phyloP scores from a whole-genome alignment of 2,113 vertebrate genomes.

The Chitala chitala region DNA sequence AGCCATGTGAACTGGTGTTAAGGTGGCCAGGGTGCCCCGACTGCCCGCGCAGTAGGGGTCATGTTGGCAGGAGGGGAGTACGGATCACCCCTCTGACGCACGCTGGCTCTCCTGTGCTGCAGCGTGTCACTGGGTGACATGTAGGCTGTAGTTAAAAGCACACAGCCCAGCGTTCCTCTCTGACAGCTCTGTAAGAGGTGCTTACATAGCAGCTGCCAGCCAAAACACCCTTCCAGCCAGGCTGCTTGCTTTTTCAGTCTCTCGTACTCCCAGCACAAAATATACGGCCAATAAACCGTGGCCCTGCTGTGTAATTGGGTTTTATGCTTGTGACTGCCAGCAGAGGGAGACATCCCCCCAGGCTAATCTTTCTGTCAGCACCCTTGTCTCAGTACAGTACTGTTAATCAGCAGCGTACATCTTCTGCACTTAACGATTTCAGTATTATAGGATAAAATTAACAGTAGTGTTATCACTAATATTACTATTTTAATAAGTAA shows the following conservation, averaged over 20 bases:
- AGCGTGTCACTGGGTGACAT: no score
- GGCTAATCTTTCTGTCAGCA: background rate
- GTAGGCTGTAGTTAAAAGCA: background rate
- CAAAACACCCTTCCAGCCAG: background rate
- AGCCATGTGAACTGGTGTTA: no score
- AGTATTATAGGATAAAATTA: no score
- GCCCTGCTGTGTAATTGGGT: background rate
- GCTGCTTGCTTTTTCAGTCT: no score
- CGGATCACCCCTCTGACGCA: background rate
- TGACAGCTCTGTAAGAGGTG: background rate
- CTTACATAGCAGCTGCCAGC: background rate
- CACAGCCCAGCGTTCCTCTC: background rate
- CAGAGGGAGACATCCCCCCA: no score
- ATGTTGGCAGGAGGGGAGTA: background rate
- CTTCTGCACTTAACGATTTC: no score
- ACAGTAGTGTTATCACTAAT: no score
- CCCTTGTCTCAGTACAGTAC: no score
- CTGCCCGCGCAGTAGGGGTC: no score
- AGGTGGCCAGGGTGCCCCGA: no score
- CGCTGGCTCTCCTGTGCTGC: background rate
- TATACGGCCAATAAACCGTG: background rate
- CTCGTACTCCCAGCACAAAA: background rate
- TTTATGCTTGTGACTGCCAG: background rate
- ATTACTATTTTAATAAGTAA: no score
- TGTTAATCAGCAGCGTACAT: no score